phyloP scores from a whole-genome alignment of 2,888 invertebrate species.

The Dascillus cervinus region DNA sequence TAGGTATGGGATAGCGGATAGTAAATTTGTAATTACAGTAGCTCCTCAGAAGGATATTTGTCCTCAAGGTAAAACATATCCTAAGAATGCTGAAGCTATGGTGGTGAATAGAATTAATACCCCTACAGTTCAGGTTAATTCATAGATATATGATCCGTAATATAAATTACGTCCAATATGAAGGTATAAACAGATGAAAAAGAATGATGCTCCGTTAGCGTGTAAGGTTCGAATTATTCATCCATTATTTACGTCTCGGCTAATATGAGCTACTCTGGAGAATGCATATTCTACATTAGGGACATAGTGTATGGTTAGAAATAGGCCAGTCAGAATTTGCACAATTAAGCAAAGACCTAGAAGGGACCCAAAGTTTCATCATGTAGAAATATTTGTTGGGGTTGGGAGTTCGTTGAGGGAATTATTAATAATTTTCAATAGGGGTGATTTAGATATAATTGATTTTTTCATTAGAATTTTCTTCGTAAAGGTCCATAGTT shows the following conservation, averaged over 20 bases:
- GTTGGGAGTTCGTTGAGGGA: slow-evolving; percentile 54
- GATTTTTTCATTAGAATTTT: slow-evolving; percentile 44
- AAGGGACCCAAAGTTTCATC: slow-evolving; percentile 65
- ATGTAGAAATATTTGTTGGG: slow-evolving; percentile 52
- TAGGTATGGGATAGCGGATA: slow-evolving; percentile 65
- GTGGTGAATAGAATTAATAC: slow-evolving; percentile 57
- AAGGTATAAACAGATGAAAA: slow-evolving; percentile 62
- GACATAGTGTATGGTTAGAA: slow-evolving; percentile 63
- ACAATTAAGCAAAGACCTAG: slow-evolving; percentile 54
- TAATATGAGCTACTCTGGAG: slow-evolving; percentile 59
- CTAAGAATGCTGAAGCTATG: slow-evolving; percentile 69
- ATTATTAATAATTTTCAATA: slow-evolving; percentile 52
- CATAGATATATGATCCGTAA: slow-evolving; percentile 43
- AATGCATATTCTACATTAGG: slow-evolving; percentile 56
- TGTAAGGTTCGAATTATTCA: slow-evolving; percentile 60
- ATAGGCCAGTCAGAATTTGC: slow-evolving; percentile 62
- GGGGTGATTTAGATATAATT: slow-evolving; percentile 43
- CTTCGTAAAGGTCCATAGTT: slow-evolving; percentile 49
- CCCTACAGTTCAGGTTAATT: slow-evolving; percentile 56
- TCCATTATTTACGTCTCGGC: slow-evolving; percentile 61
- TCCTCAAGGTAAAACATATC: slow-evolving; percentile 70
- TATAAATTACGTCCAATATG: slow-evolving; percentile 62
- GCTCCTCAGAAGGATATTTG: slow-evolving; percentile 79
- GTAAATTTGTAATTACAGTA: slow-evolving; percentile 66
- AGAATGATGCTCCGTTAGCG: slow-evolving; percentile 65